Base-by-base conservation (phyloP, 2,888 invertebrate species). In the Tenthredo scrophulariae region DNA sequence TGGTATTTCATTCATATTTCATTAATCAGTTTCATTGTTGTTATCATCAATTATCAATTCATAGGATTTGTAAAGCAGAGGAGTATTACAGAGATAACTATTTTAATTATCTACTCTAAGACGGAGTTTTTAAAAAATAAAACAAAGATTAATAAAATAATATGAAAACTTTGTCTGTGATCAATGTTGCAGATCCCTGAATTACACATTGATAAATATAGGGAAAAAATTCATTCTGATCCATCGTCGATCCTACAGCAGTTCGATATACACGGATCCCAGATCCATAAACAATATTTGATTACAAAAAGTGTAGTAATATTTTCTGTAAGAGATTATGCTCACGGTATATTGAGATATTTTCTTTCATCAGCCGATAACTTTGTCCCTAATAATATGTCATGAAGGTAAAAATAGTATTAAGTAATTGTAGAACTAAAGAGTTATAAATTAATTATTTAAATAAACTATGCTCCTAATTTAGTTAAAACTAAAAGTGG, bases 341-440 rank as follows among this genome's bases (percentile, higher is more conserved):
- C 29, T 62, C 62, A 62, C 62, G 58, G 15, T 79, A 79, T 10
- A 58, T 80, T 58, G 18, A 65, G 65, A 80, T 37, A 80, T 54
- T 54, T 43, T 43, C n/a, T 15, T 50, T 29, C 18, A 29, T 46
- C 62, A 67, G 67, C 82, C 67, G n/a, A 70, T 83, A 33, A 83
- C 50, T 70, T 83, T 83, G 70, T 83, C 83, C 65, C 83, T 83
- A 83, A 83, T 83, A 83, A 83, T 83, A 83, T 83, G 83, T 83
- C 83, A 83, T 83, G 83, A 83, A 83, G 70, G 65, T 83, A 83
- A 83, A 83, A 83, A 33, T 83, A 67, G 50, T 65, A 43, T 62
- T 40, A 80, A 80, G 26, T 62, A 80, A 18, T 79, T 62, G 62
- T 80, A 80, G 62, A 67, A 80, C 80, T 80, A 80, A 40, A 67